A percentile compares a stretch with the other conserved stretches of the same genome.
Conservation (phyloP, 1,140 invertebrate species). For the Lepidostoma basale region DNA sequence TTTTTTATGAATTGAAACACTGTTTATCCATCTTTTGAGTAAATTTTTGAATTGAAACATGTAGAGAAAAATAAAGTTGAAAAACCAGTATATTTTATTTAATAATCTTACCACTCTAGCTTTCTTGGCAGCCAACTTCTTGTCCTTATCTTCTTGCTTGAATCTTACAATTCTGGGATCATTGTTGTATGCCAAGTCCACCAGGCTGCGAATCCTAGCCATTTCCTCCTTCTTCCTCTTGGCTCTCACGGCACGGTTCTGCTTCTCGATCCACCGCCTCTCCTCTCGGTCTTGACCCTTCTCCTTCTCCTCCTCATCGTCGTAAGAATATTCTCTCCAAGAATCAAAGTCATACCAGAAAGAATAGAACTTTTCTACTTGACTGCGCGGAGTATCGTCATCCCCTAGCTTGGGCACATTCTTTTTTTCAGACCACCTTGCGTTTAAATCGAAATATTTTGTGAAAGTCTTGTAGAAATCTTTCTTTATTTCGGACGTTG, state of each 20-base stretch:
- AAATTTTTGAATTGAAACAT: no score
- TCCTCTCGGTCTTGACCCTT: slow-evolving; percentile 95
- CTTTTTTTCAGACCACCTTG: slow-evolving; percentile 89
- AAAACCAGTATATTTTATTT: not conserved
- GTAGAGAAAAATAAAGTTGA: not conserved
- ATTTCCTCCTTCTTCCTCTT: slow-evolving; percentile 98
- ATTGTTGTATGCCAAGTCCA: slow-evolving; percentile 91
- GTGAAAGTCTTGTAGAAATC: slow-evolving; percentile 83
- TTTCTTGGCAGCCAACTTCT: slow-evolving; percentile 85
- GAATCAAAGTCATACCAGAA: slow-evolving; percentile 99
- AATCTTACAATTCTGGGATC: slow-evolving; percentile 93
- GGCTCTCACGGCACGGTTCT: slow-evolving; percentile 89
- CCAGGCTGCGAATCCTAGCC: slow-evolving; percentile 83
- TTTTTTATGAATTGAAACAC: no score
- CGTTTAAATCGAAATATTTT: slow-evolving; percentile 85
- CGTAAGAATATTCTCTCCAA: slow-evolving; percentile 98
- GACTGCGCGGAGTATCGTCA: slow-evolving; percentile 69
- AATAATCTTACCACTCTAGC: slow-evolving; percentile 69
- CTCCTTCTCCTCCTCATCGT: slow-evolving; percentile 98
- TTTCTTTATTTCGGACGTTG: slow-evolving; percentile 75
- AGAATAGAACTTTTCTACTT: slow-evolving; percentile 85
- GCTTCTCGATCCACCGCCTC: slow-evolving; percentile 96
- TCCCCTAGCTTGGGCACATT: slow-evolving; percentile 87
- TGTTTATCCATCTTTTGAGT: no score
- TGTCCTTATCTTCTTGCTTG: slow-evolving; percentile 92